A percentile compares a stretch with the other conserved stretches of the same genome.
Evolutionary conservation across 2,888 invertebrate genomes (phyloP).

Genomic region (Ophraella communa): DNA sequence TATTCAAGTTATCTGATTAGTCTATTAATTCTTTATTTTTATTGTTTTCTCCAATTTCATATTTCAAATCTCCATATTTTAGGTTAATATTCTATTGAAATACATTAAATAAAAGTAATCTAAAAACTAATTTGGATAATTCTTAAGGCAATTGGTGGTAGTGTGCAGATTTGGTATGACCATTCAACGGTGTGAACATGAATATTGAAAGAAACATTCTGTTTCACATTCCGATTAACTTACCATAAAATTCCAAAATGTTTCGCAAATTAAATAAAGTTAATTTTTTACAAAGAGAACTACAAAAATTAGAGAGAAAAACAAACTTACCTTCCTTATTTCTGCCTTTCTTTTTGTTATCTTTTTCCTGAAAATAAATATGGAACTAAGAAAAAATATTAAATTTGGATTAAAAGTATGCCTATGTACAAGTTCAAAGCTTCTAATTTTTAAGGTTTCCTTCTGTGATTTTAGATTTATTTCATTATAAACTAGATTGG

Average conservation of each 20-base stretch:
- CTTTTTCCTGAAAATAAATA: conserved; percentile 74
- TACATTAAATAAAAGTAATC: no score
- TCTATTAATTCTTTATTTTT: no score
- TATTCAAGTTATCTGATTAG: no score
- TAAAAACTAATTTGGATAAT: background rate
- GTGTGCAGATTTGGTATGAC: conserved; percentile 38
- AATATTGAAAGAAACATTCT: conserved; percentile 23
- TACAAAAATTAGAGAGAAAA: conserved; percentile 33
- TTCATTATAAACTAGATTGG: conserved; percentile 31
- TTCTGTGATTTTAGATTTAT: conserved; percentile 22
- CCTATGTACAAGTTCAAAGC: conserved; percentile 41
- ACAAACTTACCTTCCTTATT: conserved; percentile 85
- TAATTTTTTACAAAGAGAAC: conserved; percentile 46
- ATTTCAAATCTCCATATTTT: no score
- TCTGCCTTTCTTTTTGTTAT: conserved; percentile 84
- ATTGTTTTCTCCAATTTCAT: no score
- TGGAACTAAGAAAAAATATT: conserved; percentile 27
- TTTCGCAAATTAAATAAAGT: conserved; percentile 50
- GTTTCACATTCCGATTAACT: conserved; percentile 43
- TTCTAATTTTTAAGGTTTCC: conserved; percentile 27
- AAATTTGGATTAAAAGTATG: conserved; percentile 21
- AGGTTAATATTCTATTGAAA: no score
- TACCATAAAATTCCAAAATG: conserved; percentile 53
- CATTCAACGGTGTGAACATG: conserved; percentile 29
- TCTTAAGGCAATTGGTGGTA: conserved; percentile 8